These are phyloP conservation scores for Diarsia dahlii DNA, from an alignment of 2,888 invertebrate species.

Conservation along the genomic window DNA sequence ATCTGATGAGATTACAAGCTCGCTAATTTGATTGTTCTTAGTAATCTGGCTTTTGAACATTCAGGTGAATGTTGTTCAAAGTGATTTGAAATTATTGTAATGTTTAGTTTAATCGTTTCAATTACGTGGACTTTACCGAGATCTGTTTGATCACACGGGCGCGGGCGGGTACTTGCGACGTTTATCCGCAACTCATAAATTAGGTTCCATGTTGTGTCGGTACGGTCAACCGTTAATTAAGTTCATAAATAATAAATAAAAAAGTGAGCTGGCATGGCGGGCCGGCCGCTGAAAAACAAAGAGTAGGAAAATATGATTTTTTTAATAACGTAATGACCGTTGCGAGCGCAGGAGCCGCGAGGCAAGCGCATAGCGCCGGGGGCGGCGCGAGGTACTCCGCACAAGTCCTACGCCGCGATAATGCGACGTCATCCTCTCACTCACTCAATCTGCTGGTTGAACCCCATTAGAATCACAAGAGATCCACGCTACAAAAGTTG, in stretches of 20 bases:
- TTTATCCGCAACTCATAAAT: slow-evolving; percentile 40
- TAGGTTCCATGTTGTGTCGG: slow-evolving; percentile 31
- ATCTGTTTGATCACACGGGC: not conserved
- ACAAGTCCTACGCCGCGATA: slow-evolving; percentile 6
- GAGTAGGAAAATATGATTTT: slow-evolving; percentile 71
- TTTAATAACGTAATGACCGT: slow-evolving; percentile 80
- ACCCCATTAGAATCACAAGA: slow-evolving; percentile 1
- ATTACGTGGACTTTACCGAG: slow-evolving; percentile 17
- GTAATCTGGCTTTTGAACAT: slow-evolving; percentile 37
- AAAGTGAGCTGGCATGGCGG: slow-evolving; percentile 45
- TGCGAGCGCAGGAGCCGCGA: slow-evolving; percentile 59
- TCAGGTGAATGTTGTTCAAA: slow-evolving; percentile 35
- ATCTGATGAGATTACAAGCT: slow-evolving; percentile 51
- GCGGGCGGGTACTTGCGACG: not conserved
- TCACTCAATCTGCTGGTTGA: not conserved
- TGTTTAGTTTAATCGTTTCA: slow-evolving; percentile 25
- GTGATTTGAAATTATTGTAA: slow-evolving; percentile 34
- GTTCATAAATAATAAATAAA: slow-evolving; percentile 78
- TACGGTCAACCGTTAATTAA: slow-evolving; percentile 74
- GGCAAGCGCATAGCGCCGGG: slow-evolving; percentile 54
- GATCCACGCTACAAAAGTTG: not conserved
- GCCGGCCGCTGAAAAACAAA: slow-evolving; percentile 67
- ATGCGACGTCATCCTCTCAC: not conserved
- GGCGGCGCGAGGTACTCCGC: slow-evolving; percentile 23
- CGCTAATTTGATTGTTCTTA: slow-evolving; percentile 64